phyloP scores from a whole-genome alignment of 2,888 invertebrate genomes.

The Cosmopolites sordidus region DNA sequence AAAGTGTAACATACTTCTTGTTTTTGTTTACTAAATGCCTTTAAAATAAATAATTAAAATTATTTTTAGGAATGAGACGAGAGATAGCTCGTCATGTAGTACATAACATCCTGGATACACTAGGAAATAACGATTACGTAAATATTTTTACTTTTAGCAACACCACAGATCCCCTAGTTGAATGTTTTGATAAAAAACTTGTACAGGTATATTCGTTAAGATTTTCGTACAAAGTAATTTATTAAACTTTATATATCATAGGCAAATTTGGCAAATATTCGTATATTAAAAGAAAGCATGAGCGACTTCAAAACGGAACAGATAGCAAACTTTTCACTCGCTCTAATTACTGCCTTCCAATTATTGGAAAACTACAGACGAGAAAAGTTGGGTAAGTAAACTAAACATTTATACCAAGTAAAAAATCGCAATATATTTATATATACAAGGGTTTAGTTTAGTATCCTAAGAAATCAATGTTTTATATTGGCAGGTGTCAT shows the following conservation, averaged over 20 bases:
- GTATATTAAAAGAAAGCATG: conserved; percentile 77
- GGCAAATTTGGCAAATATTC: conserved; percentile 81
- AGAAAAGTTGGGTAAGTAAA: conserved; percentile 37
- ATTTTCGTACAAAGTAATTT: neutral
- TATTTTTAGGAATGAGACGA: conserved; percentile 62
- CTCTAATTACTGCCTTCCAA: conserved; percentile 85
- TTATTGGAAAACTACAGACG: conserved; percentile 56
- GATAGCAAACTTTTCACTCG: conserved; percentile 91
- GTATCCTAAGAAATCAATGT: too few species aligned
- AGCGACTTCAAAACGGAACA: conserved; percentile 73
- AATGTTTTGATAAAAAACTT: conserved; percentile 83
- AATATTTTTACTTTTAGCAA: conserved; percentile 92
- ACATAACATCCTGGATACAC: conserved; percentile 87
- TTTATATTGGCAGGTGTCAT: too few species aligned
- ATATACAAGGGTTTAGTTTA: too few species aligned
- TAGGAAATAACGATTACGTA: conserved; percentile 97
- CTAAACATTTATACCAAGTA: too few species aligned
- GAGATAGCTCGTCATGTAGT: conserved; percentile 88
- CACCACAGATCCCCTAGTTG: conserved; percentile 73
- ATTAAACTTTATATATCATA: too few species aligned
- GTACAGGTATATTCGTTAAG: conserved; percentile 67
- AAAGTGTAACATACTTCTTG: too few species aligned
- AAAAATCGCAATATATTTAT: too few species aligned
- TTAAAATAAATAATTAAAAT: neutral
- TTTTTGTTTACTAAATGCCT: too few species aligned